These are phyloP conservation scores for Caenorhabditis virilis DNA, from an alignment of 2,888 invertebrate genomes.

Conservation along the genomic window DNA sequence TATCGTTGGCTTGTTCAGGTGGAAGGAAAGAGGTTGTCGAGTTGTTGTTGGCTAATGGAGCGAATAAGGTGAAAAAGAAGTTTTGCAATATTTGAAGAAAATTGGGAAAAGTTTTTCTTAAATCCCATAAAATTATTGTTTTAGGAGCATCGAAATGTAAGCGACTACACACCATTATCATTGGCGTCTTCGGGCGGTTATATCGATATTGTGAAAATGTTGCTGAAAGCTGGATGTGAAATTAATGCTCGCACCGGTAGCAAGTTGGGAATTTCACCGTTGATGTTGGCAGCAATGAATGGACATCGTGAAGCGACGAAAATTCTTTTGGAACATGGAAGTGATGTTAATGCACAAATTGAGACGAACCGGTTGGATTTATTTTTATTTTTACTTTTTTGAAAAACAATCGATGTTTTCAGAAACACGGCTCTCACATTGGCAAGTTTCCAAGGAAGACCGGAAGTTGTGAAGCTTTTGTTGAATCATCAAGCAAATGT, in stretches of 20 bases:
- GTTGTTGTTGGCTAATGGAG: slow-evolving; percentile 82
- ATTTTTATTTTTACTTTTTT: neutral
- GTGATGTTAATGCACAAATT: slow-evolving; percentile 95
- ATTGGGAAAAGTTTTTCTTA: neutral
- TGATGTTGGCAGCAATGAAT: slow-evolving; percentile 99
- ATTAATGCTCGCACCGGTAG: slow-evolving; percentile 81
- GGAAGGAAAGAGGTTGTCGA: slow-evolving; percentile 96
- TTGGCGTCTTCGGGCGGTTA: slow-evolving; percentile 95
- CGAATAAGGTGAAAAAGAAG: too few species aligned
- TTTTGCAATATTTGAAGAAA: too few species aligned
- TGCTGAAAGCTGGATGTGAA: slow-evolving; percentile 92
- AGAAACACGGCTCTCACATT: slow-evolving; percentile 92
- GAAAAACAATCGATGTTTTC: slow-evolving; percentile 1
- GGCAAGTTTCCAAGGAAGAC: slow-evolving; percentile 78
- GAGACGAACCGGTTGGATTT: slow-evolving; percentile 83
- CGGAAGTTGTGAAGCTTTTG: slow-evolving; percentile 94
- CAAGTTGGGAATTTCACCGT: slow-evolving; percentile 88
- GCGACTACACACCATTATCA: slow-evolving; percentile 98
- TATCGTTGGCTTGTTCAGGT: slow-evolving; percentile 94
- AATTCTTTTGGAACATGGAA: slow-evolving; percentile 88
- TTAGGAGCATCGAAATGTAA: slow-evolving; percentile 91
- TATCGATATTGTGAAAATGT: slow-evolving; percentile 92
- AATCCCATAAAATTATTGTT: too few species aligned
- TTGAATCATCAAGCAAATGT: slow-evolving; percentile 96
- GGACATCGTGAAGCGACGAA: slow-evolving; percentile 93